These are phyloP conservation scores for Sprattus sprattus DNA, from an alignment of 2,113 vertebrate genomes.

Conservation along the genomic window DNA sequence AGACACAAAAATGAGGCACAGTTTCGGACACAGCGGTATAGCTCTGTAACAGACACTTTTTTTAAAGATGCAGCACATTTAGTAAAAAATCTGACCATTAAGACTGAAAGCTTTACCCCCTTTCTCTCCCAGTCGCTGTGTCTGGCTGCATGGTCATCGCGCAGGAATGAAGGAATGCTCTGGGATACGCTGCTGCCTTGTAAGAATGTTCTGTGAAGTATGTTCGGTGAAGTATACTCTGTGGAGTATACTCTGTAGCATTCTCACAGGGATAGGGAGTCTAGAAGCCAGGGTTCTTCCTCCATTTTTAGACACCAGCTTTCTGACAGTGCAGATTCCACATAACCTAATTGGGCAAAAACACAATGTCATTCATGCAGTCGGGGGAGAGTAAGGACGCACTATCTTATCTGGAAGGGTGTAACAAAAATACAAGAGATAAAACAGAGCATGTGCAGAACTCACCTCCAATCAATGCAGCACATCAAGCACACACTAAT, in stretches of 20 bases:
- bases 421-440: background rate
- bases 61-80: slow-evolving; percentile 4
- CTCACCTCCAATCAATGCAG: background rate
- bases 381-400: background rate
- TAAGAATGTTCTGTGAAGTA: background rate
- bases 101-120: background rate
- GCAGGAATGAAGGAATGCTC: background rate
- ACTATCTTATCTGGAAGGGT: background rate
- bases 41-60: background rate
- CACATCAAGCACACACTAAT: background rate
- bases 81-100: background rate
- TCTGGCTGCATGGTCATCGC: background rate
- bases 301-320: background rate
- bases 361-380: background rate
- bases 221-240: background rate
- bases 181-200: background rate
- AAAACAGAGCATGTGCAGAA: background rate
- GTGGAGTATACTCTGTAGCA: background rate
- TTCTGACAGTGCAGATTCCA: background rate
- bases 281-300: background rate
- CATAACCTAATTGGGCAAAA: background rate
- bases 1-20: background rate
- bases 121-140: background rate
- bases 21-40: background rate
- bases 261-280: background rate